Percentiles rank a stretch among this genome's conserved stretches.
Conservation (phyloP, 2,888 invertebrate species). For the Chydorus sphaericus region DNA sequence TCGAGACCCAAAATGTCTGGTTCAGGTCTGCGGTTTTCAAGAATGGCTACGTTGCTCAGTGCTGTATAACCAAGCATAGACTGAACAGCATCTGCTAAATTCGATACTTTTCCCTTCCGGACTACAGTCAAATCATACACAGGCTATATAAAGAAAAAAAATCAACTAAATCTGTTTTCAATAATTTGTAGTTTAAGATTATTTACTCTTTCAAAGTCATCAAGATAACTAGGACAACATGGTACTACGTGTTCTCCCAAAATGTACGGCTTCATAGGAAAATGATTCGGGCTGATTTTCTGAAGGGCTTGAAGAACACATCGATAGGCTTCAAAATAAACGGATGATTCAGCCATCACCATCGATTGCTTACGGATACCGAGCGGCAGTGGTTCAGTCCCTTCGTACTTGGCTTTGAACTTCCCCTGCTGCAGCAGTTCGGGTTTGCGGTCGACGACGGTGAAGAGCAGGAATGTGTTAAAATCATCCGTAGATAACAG, state of each 20-base stretch:
- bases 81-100: no score
- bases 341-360: slow-evolving; percentile 57
- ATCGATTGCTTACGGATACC: slow-evolving; percentile 28
- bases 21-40: no score
- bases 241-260: slow-evolving; percentile 34
- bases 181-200: background rate
- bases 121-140: background rate
- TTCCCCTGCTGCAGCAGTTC: slow-evolving; percentile 36
- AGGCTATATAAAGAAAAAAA: background rate
- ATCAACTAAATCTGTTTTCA: background rate
- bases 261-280: slow-evolving; percentile 55
- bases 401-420: slow-evolving; percentile 31
- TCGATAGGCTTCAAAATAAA: slow-evolving; percentile 68
- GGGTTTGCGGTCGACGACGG: slow-evolving; percentile 43
- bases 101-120: no score
- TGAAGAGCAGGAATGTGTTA: slow-evolving; percentile 48
- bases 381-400: slow-evolving; percentile 15
- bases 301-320: slow-evolving; percentile 56
- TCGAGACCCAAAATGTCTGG: slow-evolving; percentile 39
- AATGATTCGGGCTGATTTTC: slow-evolving; percentile 35
- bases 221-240: slow-evolving; percentile 31
- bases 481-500: slow-evolving; percentile 56
- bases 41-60: no score
- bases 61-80: no score
- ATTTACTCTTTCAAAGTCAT: background rate